phyloP scores from a whole-genome alignment of 2,113 vertebrate species.

The Uria aalge region DNA sequence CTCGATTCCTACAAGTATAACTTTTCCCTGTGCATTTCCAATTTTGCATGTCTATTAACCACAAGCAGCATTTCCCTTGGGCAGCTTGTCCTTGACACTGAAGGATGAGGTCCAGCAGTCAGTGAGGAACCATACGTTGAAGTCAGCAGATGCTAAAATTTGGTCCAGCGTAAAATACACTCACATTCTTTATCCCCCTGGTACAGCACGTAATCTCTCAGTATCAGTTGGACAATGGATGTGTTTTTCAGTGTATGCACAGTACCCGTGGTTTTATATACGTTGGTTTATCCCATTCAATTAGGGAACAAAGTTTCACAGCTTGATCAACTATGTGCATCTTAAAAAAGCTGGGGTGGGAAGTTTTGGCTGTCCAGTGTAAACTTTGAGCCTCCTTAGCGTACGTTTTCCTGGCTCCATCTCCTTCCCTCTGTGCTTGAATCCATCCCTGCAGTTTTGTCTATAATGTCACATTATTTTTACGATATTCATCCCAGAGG shows the following conservation, averaged over 20 bases:
- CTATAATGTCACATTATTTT: background rate
- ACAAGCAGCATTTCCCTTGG: background rate
- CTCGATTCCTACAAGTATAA: background rate
- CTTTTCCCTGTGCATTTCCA: background rate
- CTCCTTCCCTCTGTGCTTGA: background rate
- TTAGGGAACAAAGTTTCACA: background rate
- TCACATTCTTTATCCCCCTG: background rate
- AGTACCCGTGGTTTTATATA: background rate
- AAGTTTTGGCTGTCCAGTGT: background rate
- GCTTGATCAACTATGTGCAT: background rate
- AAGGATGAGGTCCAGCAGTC: background rate
- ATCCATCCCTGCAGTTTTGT: background rate
- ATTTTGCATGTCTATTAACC: background rate
- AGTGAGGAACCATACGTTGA: background rate
- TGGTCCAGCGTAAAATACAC: background rate
- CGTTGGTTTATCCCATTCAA: background rate
- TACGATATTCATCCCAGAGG: background rate
- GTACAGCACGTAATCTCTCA: background rate
- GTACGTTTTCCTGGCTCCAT: background rate
- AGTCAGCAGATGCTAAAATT: background rate
- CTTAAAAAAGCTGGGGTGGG: background rate
- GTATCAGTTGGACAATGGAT: background rate
- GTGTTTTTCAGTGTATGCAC: background rate
- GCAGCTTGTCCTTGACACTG: background rate
- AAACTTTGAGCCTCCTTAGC: background rate